phyloP scores from a whole-genome alignment of 2,113 vertebrate genomes.

The Neogobius melanostomus region DNA sequence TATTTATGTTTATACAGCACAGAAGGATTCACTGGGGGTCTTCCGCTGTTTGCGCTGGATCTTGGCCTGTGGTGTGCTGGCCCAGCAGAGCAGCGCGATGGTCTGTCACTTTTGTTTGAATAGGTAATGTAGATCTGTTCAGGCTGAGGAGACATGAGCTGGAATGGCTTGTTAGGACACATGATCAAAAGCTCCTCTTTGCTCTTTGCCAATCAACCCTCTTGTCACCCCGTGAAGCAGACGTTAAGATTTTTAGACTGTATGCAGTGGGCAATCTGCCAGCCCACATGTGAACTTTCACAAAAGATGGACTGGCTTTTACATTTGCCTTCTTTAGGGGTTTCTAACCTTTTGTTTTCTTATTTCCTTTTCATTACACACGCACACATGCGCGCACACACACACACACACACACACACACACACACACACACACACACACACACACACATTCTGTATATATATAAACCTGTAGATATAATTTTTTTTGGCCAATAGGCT shows the following conservation, averaged over 20 bases:
- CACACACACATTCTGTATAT: no score
- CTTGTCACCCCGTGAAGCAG: constrained; percentile 91
- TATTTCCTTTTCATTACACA: neutral
- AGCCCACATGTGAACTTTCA: constrained; percentile 92
- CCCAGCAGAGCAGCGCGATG: constrained; percentile 86
- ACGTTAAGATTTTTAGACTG: constrained; percentile 90
- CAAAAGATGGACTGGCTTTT: constrained; percentile 77
- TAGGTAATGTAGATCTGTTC: constrained; percentile 92
- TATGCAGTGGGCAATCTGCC: constrained; percentile 85
- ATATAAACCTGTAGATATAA: no score
- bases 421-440: no score
- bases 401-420: neutral
- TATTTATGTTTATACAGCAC: neutral
- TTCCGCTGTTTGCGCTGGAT: constrained; percentile 37
- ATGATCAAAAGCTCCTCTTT: constrained; percentile 95
- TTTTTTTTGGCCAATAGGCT: constrained; percentile 39
- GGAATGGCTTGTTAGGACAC: constrained; percentile 98
- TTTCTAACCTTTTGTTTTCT: constrained; percentile 1
- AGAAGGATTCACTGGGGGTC: constrained; percentile 10
- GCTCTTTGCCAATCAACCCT: constrained; percentile 96
- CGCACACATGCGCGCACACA: constrained; percentile 24
- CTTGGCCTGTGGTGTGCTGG: constrained; percentile 69
- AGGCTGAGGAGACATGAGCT: constrained; percentile 92
- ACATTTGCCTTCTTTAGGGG: constrained; percentile 40
- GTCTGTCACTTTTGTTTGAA: constrained; percentile 97